Conservation (phyloP, 2,113 vertebrate species). For the Collichthys lucidus region DNA sequence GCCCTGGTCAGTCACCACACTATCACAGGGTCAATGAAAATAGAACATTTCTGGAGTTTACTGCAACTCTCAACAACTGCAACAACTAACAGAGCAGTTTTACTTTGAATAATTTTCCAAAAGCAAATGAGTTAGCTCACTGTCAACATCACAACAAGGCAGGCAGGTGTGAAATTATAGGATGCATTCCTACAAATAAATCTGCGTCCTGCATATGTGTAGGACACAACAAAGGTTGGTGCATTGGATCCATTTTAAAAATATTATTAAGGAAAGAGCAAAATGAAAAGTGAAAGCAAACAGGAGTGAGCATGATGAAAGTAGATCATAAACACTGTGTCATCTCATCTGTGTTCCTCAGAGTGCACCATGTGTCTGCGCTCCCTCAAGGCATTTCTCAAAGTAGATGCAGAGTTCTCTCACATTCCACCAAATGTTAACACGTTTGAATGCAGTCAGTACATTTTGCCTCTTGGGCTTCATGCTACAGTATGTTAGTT, state of each 20-base stretch:
- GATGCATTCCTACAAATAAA: conserved; percentile 33
- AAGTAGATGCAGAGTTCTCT: conserved; percentile 1
- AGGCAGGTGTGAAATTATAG: conserved; percentile 44
- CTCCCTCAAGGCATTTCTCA: conserved; percentile 32
- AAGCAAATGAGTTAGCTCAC: not conserved
- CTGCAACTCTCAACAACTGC: not conserved
- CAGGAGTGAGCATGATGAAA: conserved; percentile 3
- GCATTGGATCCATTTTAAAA: not conserved
- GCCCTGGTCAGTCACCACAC: not conserved
- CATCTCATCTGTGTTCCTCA: conserved; percentile 24
- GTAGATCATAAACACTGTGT: not conserved
- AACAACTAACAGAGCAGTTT: not conserved
- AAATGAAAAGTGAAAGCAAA: conserved; percentile 15
- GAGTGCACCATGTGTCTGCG: not conserved
- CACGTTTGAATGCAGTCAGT: conserved; percentile 21
- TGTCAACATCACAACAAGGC: conserved; percentile 22
- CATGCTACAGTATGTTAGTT: conserved; percentile 28
- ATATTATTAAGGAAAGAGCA: not conserved
- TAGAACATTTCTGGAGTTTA: not conserved
- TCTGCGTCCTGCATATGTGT: not conserved
- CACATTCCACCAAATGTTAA: conserved; percentile 32
- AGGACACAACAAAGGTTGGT: not conserved
- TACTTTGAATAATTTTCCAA: not conserved
- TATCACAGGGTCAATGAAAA: not conserved
- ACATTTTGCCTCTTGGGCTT: conserved; percentile 43